Evolutionary conservation across 2,797 vertebrate genomes (phyloP).

Genomic region (Dallia pectoralis): DNA sequence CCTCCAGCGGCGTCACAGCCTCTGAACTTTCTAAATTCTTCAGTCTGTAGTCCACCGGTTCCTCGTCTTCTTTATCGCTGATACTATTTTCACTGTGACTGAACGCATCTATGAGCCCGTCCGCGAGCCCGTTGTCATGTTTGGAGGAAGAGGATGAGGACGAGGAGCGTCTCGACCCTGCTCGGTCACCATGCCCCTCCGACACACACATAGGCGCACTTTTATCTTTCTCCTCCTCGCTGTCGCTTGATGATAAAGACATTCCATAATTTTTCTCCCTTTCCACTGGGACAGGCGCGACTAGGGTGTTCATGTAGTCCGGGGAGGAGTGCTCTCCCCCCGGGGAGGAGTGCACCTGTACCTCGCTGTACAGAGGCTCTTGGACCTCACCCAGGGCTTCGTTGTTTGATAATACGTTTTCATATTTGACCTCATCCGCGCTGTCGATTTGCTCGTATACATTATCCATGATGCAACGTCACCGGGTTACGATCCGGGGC

Average conservation of each 20-base stretch:
- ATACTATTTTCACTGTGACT: constrained; percentile 10
- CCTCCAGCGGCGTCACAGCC: constrained; percentile 37
- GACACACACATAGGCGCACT: background rate
- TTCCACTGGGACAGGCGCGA: constrained; percentile 14
- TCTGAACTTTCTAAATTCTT: constrained; percentile 58
- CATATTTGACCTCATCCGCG: constrained; percentile 25
- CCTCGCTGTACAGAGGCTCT: constrained; percentile 50
- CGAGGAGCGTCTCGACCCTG: constrained; percentile 49
- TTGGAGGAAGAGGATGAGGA: constrained; percentile 55
- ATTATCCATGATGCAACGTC: constrained; percentile 55
- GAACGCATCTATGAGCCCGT: constrained; percentile 59
- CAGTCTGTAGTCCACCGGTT: constrained; percentile 61
- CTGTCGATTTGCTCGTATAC: constrained; percentile 40
- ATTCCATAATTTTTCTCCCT: constrained; percentile 33
- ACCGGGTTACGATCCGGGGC: background rate
- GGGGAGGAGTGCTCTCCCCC: constrained; percentile 39
- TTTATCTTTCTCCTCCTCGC: constrained; percentile 25
- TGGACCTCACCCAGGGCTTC: constrained; percentile 23
- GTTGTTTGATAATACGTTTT: constrained; percentile 38
- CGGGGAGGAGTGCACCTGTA: constrained; percentile 39
- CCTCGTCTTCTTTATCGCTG: constrained; percentile 35
- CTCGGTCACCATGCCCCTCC: constrained; percentile 41
- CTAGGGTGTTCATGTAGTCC: constrained; percentile 60
- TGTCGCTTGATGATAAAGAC: constrained; percentile 36
- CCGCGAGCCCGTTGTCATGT: constrained; percentile 39